These are phyloP conservation scores for Stratiomys singularior DNA, from an alignment of 2,888 invertebrate species.

Conservation along the genomic window DNA sequence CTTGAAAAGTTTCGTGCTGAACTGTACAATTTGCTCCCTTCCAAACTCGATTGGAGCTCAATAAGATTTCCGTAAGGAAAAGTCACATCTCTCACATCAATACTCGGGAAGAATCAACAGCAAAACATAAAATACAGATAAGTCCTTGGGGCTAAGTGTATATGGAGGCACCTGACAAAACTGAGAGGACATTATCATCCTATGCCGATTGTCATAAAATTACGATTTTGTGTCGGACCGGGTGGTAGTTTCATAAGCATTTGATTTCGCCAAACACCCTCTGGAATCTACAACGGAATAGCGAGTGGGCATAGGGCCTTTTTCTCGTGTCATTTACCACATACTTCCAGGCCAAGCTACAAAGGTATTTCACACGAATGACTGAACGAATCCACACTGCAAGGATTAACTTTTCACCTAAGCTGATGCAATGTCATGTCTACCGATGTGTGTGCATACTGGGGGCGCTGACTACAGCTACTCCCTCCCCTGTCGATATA, in stretches of 20 bases:
- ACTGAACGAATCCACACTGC: not conserved
- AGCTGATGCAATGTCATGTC: too few relatives aligned
- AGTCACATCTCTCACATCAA: constrained; percentile 25
- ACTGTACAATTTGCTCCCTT: not conserved
- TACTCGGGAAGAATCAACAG: constrained; percentile 25
- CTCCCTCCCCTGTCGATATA: too few relatives aligned
- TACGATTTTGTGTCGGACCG: constrained; percentile 14
- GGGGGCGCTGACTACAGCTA: too few relatives aligned
- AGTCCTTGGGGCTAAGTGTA: not conserved
- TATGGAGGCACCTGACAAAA: constrained; percentile 21
- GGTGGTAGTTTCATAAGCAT: too few relatives aligned
- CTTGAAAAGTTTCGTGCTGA: too few relatives aligned
- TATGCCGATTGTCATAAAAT: constrained; percentile 35
- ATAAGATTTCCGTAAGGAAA: constrained; percentile 21
- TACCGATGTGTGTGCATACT: too few relatives aligned
- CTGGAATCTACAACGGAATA: not conserved
- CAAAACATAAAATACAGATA: constrained; percentile 34
- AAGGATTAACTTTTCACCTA: not conserved
- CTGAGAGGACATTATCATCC: constrained; percentile 6
- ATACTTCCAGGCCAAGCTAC: not conserved
- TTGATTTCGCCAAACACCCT: too few relatives aligned
- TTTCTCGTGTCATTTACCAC: not conserved
- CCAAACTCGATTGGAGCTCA: not conserved
- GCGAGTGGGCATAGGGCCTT: not conserved
- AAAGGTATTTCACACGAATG: not conserved